Conservation (phyloP, 2,113 vertebrate genomes). For the Hippocampus mohnikei region DNA sequence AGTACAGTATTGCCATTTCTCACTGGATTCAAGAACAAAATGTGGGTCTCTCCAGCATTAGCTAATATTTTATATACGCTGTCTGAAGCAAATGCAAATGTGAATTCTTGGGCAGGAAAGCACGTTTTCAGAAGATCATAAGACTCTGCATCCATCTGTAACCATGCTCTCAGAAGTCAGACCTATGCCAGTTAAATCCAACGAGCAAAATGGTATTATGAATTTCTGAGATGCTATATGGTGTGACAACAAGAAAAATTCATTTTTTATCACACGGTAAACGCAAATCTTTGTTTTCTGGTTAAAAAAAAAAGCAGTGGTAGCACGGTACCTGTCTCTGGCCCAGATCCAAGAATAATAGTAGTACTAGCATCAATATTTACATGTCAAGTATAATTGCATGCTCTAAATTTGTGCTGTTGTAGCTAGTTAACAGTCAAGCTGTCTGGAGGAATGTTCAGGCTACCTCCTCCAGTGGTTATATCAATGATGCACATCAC, state of each 20-base stretch:
- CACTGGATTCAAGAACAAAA: neutral
- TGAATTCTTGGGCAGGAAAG: neutral
- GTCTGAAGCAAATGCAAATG: neutral
- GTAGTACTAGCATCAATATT: no score
- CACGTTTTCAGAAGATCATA: neutral
- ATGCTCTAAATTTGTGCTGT: neutral
- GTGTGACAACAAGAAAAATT: no score
- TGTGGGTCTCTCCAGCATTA: neutral
- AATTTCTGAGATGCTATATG: neutral
- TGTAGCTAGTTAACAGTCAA: neutral
- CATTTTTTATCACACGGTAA: no score
- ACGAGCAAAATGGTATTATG: neutral
- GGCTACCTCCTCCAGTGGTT: neutral
- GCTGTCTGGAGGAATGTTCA: neutral
- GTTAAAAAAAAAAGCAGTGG: neutral
- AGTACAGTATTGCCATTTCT: neutral
- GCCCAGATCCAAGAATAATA: no score
- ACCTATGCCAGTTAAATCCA: neutral
- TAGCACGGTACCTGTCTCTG: no score
- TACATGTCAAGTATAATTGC: neutral
- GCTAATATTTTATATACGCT: neutral
- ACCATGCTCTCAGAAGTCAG: neutral
- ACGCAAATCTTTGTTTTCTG: neutral
- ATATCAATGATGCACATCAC: constrained; percentile 7
- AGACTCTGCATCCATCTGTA: neutral